Base-by-base conservation (phyloP, 2,113 vertebrate genomes). In the Pipa parva region DNA sequence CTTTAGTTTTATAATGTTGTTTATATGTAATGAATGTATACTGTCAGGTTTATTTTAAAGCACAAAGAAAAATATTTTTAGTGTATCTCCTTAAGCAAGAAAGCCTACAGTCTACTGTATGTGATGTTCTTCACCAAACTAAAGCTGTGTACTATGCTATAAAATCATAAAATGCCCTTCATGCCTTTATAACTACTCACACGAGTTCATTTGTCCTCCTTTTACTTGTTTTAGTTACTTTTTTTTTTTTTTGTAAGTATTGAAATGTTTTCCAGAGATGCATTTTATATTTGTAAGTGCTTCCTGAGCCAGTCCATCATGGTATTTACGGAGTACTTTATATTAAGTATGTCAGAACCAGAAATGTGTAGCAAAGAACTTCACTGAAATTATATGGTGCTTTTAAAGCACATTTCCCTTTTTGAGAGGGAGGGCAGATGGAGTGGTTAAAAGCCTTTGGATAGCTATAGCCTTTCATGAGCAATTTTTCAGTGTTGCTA, bases 401-500 rank as follows among this genome's bases (percentile, higher is more conserved):
- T 69, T 60, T 60, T 69, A 51, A 51, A 60, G 45, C 24, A 37
- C 48, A 60, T 59, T 67, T 50, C 28, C 24, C n/a, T n/a, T n/a
- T 42, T 54, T 31, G 18, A 37, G 13, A 21, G 37, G 39, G 18
- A 45, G 33, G 48, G 37, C 60, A 54, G 25, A 26, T 54, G 31
- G 52, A 61, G 57, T 69, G 29, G 33, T 31, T 69, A 54, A 69
- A 69, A 69, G 66, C 66, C 33, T 69, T 68, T 50, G 26, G 22
- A 46, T 39, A 68, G 11, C 18, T 22, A 20, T 29, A 45, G 33
- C 18, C 12, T 51, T 52, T 59, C 37, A 39, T 45, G 25, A 12
- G 11, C 64, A 21, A 26, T 50, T 65, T 22, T 52, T 36, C 51
- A 52, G 17, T 54, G 27, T 18, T 25, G 24, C 56, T 69, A 52